Evolutionary conservation across 2,113 vertebrate species (phyloP).

Genomic region (Boulengeromyrus knoepffleri): DNA sequence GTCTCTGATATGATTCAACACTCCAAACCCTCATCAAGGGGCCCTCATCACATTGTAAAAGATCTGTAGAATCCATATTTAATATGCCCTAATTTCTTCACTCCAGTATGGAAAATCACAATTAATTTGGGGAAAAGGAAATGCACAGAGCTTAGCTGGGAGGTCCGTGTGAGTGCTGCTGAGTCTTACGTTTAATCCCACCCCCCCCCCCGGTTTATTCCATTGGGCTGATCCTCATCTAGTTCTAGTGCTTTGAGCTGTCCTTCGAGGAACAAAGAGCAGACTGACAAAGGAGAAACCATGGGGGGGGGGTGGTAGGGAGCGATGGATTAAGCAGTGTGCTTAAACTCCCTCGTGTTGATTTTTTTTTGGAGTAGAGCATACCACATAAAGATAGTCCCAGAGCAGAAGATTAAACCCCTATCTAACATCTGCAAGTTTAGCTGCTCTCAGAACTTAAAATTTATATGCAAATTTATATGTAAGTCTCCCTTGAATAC

Average conservation of each 20-base stretch:
- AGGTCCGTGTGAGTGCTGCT: background rate
- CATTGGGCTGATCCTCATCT: background rate
- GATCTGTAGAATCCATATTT: background rate
- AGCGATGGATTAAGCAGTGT: background rate
- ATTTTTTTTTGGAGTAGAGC: background rate
- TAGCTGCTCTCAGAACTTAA: background rate
- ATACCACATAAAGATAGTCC: background rate
- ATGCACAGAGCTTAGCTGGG: background rate
- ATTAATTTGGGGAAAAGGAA: background rate
- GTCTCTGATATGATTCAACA: background rate
- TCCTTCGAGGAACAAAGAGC: background rate
- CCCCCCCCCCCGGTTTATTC: background rate
- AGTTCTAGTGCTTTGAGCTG: background rate
- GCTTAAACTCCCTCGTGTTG: background rate
- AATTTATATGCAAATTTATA: background rate
- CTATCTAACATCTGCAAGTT: slow-evolving; percentile 9
- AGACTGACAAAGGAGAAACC: background rate
- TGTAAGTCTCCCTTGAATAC: background rate
- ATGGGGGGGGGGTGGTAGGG: background rate
- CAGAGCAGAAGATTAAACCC: slow-evolving; percentile 11
- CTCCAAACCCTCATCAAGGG: background rate
- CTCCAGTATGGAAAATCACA: slow-evolving; percentile 1
- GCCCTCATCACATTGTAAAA: background rate
- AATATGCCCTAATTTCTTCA: background rate
- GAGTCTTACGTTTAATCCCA: background rate